Percentiles rank a stretch among this genome's conserved stretches.
phyloP scores from a whole-genome alignment of 2,797 vertebrate species.

The Podarcis lilfordi region DNA sequence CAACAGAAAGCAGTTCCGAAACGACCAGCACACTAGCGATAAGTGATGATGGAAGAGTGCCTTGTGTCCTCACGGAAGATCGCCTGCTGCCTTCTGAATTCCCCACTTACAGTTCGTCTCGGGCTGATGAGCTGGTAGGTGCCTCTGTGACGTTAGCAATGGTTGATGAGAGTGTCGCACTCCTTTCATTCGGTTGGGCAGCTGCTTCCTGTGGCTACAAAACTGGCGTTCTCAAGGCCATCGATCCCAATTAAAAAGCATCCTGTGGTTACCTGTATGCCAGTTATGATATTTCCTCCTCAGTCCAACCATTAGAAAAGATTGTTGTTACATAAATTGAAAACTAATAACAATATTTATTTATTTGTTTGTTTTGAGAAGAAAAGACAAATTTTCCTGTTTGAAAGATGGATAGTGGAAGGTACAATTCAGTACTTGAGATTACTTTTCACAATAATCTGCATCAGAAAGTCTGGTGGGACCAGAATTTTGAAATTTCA shows the following conservation, averaged over 20 bases:
- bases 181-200: not conserved
- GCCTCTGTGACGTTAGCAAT: not conserved
- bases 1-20: constrained; percentile 51
- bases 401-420: too few relatives aligned
- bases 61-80: constrained; percentile 40
- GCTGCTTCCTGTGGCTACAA: not conserved
- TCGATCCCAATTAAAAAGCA: not conserved
- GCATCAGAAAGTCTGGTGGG: too few relatives aligned
- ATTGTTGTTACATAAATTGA: too few relatives aligned
- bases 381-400: too few relatives aligned
- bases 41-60: constrained; percentile 24
- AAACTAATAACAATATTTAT: too few relatives aligned
- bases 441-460: too few relatives aligned
- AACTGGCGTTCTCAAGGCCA: not conserved
- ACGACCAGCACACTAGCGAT: not conserved
- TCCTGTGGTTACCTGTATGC: too few relatives aligned
- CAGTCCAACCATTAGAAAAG: too few relatives aligned
- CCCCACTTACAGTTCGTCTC: constrained; percentile 47
- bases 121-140: constrained; percentile 73
- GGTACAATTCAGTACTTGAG: too few relatives aligned
- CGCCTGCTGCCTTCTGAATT: constrained; percentile 72
- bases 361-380: too few relatives aligned
- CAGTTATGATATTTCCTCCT: too few relatives aligned
- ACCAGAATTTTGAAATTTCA: too few relatives aligned
- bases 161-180: not conserved